Conservation (phyloP, 2,797 vertebrate species). For the Sebastes taczanowskii region DNA sequence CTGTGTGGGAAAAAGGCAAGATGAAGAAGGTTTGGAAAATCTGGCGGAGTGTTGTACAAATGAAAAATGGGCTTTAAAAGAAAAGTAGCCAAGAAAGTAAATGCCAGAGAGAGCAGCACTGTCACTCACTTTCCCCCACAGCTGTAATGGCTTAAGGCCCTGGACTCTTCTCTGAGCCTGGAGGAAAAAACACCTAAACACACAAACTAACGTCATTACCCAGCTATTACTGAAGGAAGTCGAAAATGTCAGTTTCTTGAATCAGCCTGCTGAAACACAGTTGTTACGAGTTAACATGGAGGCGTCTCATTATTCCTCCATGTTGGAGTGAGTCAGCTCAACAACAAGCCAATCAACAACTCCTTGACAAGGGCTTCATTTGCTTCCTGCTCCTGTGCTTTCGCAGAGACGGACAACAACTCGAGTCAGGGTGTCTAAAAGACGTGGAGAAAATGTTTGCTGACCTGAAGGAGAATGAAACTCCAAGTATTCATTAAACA, state of each 20-base stretch:
- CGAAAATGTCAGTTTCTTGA: conserved; percentile 16
- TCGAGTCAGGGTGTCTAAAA: background rate
- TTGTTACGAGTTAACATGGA: background rate
- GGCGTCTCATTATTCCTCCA: conserved; percentile 20
- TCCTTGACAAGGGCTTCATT: conserved; percentile 11
- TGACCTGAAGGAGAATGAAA: conserved; percentile 6
- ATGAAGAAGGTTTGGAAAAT: conserved; percentile 17
- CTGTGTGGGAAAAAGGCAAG: conserved; percentile 12
- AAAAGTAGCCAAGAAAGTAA: conserved; percentile 26
- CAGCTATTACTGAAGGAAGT: conserved; percentile 7
- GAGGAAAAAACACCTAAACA: conserved; percentile 13
- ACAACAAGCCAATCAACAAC: conserved; percentile 21
- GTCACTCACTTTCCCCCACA: conserved; percentile 21
- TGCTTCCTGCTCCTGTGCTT: conserved; percentile 9
- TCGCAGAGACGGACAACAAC: background rate
- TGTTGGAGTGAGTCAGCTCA: conserved; percentile 30
- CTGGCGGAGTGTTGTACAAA: conserved; percentile 35
- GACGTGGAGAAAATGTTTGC: background rate
- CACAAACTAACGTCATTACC: conserved; percentile 1
- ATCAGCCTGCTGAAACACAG: conserved; percentile 2
- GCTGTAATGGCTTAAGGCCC: conserved; percentile 19
- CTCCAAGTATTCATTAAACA: conserved; percentile 15
- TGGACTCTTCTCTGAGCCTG: background rate
- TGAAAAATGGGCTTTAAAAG: conserved; percentile 46
- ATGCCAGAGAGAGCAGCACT: conserved; percentile 24